phyloP scores from a whole-genome alignment of 2,888 invertebrate species.

The Antitype chi region DNA sequence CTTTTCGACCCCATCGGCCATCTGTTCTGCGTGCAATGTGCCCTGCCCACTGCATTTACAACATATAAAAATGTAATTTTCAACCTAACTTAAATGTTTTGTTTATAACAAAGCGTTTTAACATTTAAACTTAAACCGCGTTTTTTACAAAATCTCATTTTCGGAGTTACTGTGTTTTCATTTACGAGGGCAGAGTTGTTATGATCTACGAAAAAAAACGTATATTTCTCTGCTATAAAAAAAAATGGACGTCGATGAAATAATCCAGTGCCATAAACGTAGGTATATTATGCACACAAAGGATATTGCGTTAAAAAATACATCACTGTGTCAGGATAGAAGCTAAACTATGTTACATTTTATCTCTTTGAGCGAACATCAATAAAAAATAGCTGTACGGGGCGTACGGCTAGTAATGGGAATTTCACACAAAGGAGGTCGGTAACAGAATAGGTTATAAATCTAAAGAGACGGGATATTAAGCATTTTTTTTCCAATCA shows the following conservation, averaged over 20 bases:
- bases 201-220: not conserved
- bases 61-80: too few relatives aligned
- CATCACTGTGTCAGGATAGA: slow-evolving; percentile 38
- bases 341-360: slow-evolving; percentile 58
- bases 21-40: too few relatives aligned
- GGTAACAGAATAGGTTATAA: slow-evolving; percentile 61
- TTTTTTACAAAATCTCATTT: too few relatives aligned
- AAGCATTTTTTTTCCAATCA: slow-evolving; percentile 66
- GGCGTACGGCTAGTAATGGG: slow-evolving; percentile 56
- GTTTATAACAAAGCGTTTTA: too few relatives aligned
- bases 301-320: slow-evolving; percentile 51
- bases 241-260: not conserved
- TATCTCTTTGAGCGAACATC: slow-evolving; percentile 64
- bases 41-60: too few relatives aligned
- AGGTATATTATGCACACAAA: slow-evolving; percentile 32
- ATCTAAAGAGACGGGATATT: slow-evolving; percentile 66
- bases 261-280: not conserved
- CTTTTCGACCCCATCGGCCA: too few relatives aligned
- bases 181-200: not conserved
- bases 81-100: too few relatives aligned
- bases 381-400: slow-evolving; percentile 61
- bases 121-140: too few relatives aligned
- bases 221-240: not conserved
- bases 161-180: too few relatives aligned
- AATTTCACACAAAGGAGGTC: slow-evolving; percentile 61